Base-by-base conservation (phyloP, 1,140 invertebrate species). In the Saxidomus purpurata region DNA sequence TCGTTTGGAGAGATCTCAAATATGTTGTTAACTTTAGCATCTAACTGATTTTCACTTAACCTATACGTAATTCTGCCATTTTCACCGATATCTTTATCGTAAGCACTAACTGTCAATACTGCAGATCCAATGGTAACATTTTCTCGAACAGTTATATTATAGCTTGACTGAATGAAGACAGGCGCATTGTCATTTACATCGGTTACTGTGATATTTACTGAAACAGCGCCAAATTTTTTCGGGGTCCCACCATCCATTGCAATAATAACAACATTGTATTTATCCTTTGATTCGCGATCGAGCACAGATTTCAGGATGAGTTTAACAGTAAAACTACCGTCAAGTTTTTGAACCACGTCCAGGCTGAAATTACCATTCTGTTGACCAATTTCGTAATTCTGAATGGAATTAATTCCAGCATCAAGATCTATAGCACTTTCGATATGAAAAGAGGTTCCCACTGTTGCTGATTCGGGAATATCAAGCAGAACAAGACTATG, bases 171-270 rank as follows among this genome's bases (percentile, higher is more conserved):
- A 13, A 49, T 59, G 71, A 94, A 94, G 8, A 97, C 97, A 0
- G 99, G 99, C 96, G 98, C 97, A 95, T 99, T 99, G 94, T 99
- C 99, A 95, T 99, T 99, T 0, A 98, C 97, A 95, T 99, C 99
- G 93, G 98, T 98, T 0, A 99, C 97, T 1, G 97, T 98, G 0
- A 99, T 97, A 0, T 98, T 97, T 0, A 99, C 98, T 0, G 97
- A 98, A 0, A 98, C 98, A 63, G 97, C 98, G 0, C 98, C 98
- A 0, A 97, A 98, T 91, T 97, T 97, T 0, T 97, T 97, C 0
- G 98, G 98, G 0, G 97, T 96, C 0, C 98, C 99, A 8, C 97
- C 97, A 95, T 99, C 99, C 71, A 97, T 97, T 4, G 98, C 98
- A n/a, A 99, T 96, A 0, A 99, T 97, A 87, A 97, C 96, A 77